Evolutionary conservation across 1,140 invertebrate species (phyloP).

Genomic region (Zaprionus tsacasi): DNA sequence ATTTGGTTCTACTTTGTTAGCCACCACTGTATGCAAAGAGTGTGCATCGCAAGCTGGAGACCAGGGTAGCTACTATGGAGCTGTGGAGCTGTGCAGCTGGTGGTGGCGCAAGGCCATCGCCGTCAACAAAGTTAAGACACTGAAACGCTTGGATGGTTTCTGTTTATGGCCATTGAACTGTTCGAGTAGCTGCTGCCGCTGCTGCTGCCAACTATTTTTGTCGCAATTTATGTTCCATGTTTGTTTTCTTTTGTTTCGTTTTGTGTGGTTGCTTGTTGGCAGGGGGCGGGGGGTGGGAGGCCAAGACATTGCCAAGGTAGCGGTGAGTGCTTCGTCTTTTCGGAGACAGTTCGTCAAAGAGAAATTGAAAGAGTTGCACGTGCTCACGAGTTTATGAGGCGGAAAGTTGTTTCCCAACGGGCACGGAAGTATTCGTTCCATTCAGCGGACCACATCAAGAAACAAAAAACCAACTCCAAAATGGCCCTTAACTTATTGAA

Average conservation of each 20-base stretch:
- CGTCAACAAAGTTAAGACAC: constrained; percentile 17
- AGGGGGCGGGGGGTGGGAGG: not conserved
- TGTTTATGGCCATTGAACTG: constrained; percentile 52
- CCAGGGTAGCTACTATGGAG: not conserved
- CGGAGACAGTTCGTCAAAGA: constrained; percentile 59
- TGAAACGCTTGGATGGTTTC: constrained; percentile 45
- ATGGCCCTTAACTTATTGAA: constrained; percentile 41
- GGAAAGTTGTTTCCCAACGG: constrained; percentile 62
- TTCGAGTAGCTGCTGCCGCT: constrained; percentile 11
- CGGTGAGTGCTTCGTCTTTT: constrained; percentile 23
- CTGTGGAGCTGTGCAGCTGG: not conserved
- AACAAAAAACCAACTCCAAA: constrained; percentile 34
- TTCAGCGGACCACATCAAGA: constrained; percentile 41
- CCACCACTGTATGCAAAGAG: not conserved
- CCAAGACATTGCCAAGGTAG: constrained; percentile 64
- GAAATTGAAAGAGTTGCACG: constrained; percentile 72
- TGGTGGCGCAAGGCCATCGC: constrained; percentile 26
- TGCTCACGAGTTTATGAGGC: constrained; percentile 70
- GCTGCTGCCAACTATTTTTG: constrained; percentile 37
- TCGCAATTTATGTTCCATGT: constrained; percentile 41
- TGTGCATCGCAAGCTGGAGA: not conserved
- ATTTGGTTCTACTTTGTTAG: not conserved
- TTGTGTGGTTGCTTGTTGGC: constrained; percentile 21
- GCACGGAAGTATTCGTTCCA: constrained; percentile 43
- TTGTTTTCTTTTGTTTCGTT: constrained; percentile 20